A percentile compares a stretch with the other conserved stretches of the same genome.
These are phyloP conservation scores for Drosophila virilis DNA, from an alignment of 1,140 invertebrate genomes.

Conservation along the genomic window DNA sequence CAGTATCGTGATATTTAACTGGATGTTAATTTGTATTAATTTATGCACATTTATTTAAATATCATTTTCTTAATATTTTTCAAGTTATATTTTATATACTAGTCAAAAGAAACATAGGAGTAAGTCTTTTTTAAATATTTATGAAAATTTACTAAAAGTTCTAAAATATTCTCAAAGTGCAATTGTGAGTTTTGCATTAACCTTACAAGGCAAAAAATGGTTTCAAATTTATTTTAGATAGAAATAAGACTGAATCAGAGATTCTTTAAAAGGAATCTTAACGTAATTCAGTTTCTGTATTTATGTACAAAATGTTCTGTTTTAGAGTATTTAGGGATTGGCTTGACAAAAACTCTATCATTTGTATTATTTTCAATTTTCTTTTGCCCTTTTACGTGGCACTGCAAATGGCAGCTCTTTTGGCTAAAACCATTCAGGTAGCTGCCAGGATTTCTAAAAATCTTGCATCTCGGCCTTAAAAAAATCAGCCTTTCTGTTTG, in stretches of 20 bases:
- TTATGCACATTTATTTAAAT: not conserved
- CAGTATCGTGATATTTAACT: not conserved
- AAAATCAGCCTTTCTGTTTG: constrained; percentile 42
- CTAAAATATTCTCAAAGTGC: too few species aligned
- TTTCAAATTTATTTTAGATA: not conserved
- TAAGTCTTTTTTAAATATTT: too few species aligned
- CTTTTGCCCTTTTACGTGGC: constrained; percentile 3
- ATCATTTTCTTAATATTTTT: not conserved
- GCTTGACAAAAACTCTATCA: not conserved
- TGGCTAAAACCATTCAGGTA: constrained; percentile 21
- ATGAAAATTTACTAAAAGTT: too few species aligned
- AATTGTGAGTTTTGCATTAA: too few species aligned
- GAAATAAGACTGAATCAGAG: too few species aligned
- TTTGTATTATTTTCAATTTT: not conserved
- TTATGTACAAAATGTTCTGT: too few species aligned
- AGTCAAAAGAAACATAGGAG: not conserved
- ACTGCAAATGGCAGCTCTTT: constrained; percentile 34
- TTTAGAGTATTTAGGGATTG: constrained; percentile 2
- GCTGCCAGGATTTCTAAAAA: constrained; percentile 26
- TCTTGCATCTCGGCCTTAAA: constrained; percentile 5
- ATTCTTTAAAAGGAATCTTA: too few species aligned
- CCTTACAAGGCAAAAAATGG: too few species aligned
- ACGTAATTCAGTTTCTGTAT: too few species aligned
- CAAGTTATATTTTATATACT: not conserved
- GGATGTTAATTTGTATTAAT: not conserved